Conservation (phyloP, 2,888 invertebrate species). For the Dermolepida albohirtum region DNA sequence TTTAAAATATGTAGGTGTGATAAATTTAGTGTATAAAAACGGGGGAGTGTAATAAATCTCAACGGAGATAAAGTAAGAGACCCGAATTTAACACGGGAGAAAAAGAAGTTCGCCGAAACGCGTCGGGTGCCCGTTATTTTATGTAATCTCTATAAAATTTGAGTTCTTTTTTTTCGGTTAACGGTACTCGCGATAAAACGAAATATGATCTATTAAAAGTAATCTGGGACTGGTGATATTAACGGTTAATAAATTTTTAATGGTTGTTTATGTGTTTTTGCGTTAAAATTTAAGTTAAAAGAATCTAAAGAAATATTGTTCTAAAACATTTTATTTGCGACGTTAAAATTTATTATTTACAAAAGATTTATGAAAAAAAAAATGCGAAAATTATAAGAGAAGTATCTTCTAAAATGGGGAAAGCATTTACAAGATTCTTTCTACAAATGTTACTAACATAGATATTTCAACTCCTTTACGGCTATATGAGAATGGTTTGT, state of each 20-base stretch:
- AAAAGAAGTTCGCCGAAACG: slow-evolving; percentile 31
- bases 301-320: too few relatives aligned
- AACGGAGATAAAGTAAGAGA: slow-evolving; percentile 25
- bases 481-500: too few relatives aligned
- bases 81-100: slow-evolving; percentile 30
- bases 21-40: slow-evolving; percentile 34
- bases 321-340: too few relatives aligned
- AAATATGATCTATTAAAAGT: slow-evolving; percentile 35
- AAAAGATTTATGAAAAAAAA: too few relatives aligned
- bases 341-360: too few relatives aligned
- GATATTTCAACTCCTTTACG: too few relatives aligned
- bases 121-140: slow-evolving; percentile 16
- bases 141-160: slow-evolving; percentile 37
- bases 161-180: slow-evolving; percentile 16
- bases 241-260: slow-evolving; percentile 23
- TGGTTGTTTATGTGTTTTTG: too few relatives aligned
- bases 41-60: slow-evolving; percentile 29
- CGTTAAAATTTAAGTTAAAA: too few relatives aligned
- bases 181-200: slow-evolving; percentile 20
- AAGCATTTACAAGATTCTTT: too few relatives aligned
- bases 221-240: slow-evolving; percentile 33
- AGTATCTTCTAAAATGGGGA: too few relatives aligned
- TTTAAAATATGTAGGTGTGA: slow-evolving; percentile 33
- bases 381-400: too few relatives aligned
- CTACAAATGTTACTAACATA: too few relatives aligned